Evolutionary conservation across 2,113 vertebrate species (phyloP).

Genomic region (Vicugna pacos): DNA sequence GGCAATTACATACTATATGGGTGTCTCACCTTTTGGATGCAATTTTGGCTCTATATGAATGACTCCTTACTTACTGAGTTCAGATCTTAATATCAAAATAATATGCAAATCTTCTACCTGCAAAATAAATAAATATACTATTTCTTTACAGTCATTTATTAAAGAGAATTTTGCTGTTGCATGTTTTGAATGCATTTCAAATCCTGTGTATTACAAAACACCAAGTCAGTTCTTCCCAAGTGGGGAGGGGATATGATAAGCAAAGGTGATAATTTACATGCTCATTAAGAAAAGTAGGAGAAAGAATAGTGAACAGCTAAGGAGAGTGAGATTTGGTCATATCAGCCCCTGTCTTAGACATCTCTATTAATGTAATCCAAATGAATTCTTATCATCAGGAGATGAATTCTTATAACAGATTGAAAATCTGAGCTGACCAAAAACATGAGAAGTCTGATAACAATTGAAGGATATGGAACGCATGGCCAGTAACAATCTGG

Average conservation of each 20-base stretch:
- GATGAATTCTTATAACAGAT: background rate
- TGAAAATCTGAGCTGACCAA: background rate
- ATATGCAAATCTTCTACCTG: background rate
- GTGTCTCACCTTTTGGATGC: background rate
- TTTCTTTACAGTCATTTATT: background rate
- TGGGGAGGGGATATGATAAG: background rate
- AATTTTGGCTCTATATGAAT: background rate
- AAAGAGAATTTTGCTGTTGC: background rate
- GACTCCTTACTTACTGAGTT: background rate
- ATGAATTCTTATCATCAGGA: background rate
- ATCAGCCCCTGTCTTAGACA: background rate
- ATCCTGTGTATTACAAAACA: background rate
- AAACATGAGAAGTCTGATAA: background rate
- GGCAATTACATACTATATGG: background rate
- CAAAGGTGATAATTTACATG: background rate
- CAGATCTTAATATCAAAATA: background rate
- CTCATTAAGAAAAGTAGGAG: background rate
- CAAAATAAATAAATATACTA: background rate
- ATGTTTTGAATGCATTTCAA: background rate
- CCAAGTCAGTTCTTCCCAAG: background rate
- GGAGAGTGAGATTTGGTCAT: background rate
- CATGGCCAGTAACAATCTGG: background rate
- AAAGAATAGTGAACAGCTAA: background rate
- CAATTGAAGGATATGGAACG: background rate
- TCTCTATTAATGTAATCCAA: background rate